A percentile compares a stretch with the other conserved stretches of the same genome.
Evolutionary conservation across 1,140 invertebrate species (phyloP).

Genomic region (Bombus superbus): DNA sequence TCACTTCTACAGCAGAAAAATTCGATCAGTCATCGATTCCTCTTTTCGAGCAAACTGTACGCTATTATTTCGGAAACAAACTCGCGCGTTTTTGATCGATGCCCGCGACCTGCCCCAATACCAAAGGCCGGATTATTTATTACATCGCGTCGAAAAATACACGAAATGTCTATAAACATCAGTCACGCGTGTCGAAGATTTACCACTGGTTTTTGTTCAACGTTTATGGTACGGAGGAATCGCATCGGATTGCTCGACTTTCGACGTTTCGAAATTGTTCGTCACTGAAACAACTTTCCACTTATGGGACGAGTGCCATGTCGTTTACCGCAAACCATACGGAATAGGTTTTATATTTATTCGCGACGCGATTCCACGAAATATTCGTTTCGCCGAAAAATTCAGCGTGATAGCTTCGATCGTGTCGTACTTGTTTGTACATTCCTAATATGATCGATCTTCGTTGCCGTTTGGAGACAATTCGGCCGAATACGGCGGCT

Average conservation of each 20-base stretch:
- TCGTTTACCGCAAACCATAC: neutral
- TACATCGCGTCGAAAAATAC: constrained; percentile 32
- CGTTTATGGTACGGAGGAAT: neutral
- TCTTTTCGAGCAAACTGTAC: neutral
- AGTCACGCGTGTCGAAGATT: constrained; percentile 32
- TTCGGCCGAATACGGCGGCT: too few species aligned
- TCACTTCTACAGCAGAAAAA: neutral
- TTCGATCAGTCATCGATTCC: neutral
- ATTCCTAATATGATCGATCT: neutral
- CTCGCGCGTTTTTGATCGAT: constrained; percentile 32
- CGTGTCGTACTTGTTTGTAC: neutral
- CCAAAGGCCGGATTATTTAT: constrained; percentile 33
- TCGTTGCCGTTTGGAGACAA: neutral
- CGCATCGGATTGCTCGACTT: constrained; percentile 56
- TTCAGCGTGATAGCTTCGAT: neutral
- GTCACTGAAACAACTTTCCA: constrained; percentile 20
- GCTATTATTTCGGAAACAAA: constrained; percentile 30
- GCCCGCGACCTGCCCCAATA: too few species aligned
- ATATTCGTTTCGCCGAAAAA: neutral
- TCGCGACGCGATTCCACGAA: neutral
- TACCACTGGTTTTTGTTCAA: constrained; percentile 4
- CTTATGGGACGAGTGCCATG: constrained; percentile 1
- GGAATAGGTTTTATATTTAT: constrained; percentile 7
- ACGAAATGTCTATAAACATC: constrained; percentile 21
- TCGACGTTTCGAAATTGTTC: constrained; percentile 59